phyloP scores from a whole-genome alignment of 1,140 invertebrate species.

The Ooceraea biroi region DNA sequence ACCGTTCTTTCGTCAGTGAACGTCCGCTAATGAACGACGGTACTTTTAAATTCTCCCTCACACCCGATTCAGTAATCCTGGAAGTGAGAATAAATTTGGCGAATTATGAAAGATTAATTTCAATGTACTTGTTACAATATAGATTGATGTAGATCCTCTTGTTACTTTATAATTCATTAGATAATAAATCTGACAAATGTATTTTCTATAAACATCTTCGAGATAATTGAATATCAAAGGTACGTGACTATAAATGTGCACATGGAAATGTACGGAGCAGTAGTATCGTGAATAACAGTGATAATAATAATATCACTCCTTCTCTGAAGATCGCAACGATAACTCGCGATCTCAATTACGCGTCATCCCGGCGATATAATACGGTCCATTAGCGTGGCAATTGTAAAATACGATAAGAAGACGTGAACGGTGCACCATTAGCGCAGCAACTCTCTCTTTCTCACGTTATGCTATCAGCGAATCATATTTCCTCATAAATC shows the following conservation, averaged over 20 bases:
- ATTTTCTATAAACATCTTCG: neutral
- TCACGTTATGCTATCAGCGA: conserved; percentile 53
- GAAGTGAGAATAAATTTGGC: neutral
- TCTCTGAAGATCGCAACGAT: conserved; percentile 24
- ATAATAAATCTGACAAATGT: neutral
- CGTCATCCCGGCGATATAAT: conserved; percentile 43
- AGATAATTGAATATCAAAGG: neutral
- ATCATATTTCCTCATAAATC: conserved; percentile 53
- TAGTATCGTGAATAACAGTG: conserved; percentile 7
- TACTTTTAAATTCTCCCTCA: conserved; percentile 1
- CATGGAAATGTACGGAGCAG: neutral
- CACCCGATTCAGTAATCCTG: neutral
- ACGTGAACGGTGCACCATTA: conserved; percentile 38
- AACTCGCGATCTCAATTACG: conserved; percentile 55
- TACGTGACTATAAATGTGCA: neutral
- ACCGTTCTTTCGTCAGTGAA: conserved; percentile 27
- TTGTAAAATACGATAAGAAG: conserved; percentile 54
- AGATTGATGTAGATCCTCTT: no score
- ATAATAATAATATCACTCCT: conserved; percentile 44
- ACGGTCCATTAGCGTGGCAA: conserved; percentile 51
- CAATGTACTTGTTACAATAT: neutral
- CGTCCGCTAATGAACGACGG: neutral
- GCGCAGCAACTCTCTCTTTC: conserved; percentile 65
- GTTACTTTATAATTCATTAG: neutral
- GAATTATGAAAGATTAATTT: neutral